Evolutionary conservation across 2,113 vertebrate species (phyloP).

Genomic region (Podarcis muralis): DNA sequence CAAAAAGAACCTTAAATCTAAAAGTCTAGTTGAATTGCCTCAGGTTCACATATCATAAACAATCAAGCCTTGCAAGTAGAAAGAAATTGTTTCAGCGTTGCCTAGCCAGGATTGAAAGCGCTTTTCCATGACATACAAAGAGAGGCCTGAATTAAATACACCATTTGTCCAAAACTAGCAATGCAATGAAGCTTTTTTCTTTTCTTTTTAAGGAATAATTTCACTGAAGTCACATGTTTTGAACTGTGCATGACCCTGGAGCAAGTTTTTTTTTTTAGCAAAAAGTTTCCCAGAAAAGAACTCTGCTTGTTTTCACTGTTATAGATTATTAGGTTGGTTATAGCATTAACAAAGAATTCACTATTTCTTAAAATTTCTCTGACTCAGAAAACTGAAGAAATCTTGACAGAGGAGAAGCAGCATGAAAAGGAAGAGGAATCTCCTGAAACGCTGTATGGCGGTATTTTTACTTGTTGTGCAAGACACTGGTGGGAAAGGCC

Average conservation of each 20-base stretch:
- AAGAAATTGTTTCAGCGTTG: background rate
- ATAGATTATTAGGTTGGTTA: background rate
- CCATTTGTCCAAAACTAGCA: conserved; percentile 15
- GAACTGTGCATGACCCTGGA: background rate
- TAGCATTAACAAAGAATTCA: conserved; percentile 9
- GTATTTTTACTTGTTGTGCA: background rate
- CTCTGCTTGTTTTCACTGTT: background rate
- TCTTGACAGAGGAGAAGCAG: conserved; percentile 34
- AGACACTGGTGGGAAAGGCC: background rate
- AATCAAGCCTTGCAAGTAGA: background rate
- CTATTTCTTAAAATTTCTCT: background rate
- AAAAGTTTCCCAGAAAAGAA: conserved; percentile 16
- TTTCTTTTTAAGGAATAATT: conserved; percentile 2
- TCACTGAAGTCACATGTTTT: conserved; percentile 18
- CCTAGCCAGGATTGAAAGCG: background rate
- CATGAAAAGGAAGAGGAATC: conserved; percentile 17
- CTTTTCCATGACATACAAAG: conserved; percentile 14
- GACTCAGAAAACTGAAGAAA: conserved; percentile 23
- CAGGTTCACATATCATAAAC: background rate
- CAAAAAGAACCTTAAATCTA: background rate
- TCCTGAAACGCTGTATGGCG: conserved; percentile 6
- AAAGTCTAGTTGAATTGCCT: background rate
- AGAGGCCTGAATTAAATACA: background rate
- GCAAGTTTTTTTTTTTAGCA: background rate
- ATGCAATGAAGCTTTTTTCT: conserved; percentile 24